Evolutionary conservation across 2,888 invertebrate genomes (phyloP), one percentile per base, ranked within the genome.

Genomic region (Glyphotaelius pellucidus): DNA sequence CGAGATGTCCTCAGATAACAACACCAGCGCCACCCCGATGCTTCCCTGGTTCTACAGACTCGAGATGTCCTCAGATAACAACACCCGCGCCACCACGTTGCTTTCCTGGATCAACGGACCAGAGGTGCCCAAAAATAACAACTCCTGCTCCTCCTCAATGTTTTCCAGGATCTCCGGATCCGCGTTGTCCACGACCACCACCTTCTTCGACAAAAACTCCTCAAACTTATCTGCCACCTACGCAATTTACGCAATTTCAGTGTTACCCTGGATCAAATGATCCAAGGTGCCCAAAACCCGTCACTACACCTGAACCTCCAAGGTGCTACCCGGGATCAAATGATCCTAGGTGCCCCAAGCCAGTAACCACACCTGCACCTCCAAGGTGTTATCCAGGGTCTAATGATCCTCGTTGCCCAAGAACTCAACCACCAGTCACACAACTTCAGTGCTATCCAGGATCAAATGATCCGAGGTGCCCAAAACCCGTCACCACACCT

Each of bases 181-280:
- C 93, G 9, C 94, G 94, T 0, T 94, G 91, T 42, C 91, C 91
- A 30, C 91, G 90, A 4, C 25, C 42, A 90, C 35, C 87, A 80
- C 80, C 86, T 15, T 38, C 67, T 19, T 14, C 79, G 0, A 32
- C 91, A 11, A 91, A 0, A 94, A 94, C 94, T 94, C 94, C 80
- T 5, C 31, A n/a, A 31, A 87, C 94, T 93, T 94, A 94, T 93
- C 94, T 84, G 9, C 80, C 90, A 25, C 90, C 90, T n/a, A 83
- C 90, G 14, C 79, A 92, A 47, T 85, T 92, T 83, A 95, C 94
- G 67, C 94, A 32, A n/a, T 90, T 67, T 93, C 93, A 90, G n/a
- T 94, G 95, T 83, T 94, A 94, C 91, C 95, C 94, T 15, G 94
- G 94, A n/a, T 94, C 94, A 38, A 94, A 93, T 11, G 94, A 94